Base-by-base conservation (phyloP, 37 sponge, comb jelly and placozoan species). In the Cliona cf. orientalis region DNA sequence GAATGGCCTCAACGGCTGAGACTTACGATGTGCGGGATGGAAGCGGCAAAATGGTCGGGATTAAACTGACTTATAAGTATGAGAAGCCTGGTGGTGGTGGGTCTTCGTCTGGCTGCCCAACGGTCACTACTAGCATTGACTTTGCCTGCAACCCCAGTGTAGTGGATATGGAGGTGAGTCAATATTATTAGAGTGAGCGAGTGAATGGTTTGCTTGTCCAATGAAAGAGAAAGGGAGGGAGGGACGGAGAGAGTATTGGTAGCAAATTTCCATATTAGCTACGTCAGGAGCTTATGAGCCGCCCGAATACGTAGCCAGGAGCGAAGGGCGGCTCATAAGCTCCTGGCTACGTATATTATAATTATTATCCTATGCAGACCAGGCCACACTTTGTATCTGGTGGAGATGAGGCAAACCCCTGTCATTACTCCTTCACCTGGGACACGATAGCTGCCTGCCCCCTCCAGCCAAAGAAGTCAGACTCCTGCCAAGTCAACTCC, bases 351-450 rank as follows among this genome's bases (percentile, higher is more conserved):
- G 6, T 6, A n/a, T 23, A 7, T 23, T 25, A 11, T 7, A 62
- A n/a, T 25, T 25, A 7, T 7, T 28, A 14, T 62, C 11, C 42
- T 12, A 4, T 38, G 3, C 34, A 88, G 89, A 25, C 59, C 0
- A 78, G 78, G 0, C 89, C 89, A 46, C 62, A 31, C 25, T 80
- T 60, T 43, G 45, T 66, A 33, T 81, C 83, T 62, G 89, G 89
- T 23, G 89, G 89, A 33, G 65, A 81, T 33, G 71, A 36, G 34
- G 72, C 31, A 25, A 77, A 76, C 70, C 78, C 67, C 14, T 90
- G 86, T 41, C 46, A 79, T 23, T 84, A 85, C 69, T 39, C 63
- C 75, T 92, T 92, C 76, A 49, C 40, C 9, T 92, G 93, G 93
- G 80, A 74, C 42, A 88, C 89, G 4, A 45, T 58, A 14, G 66